These are phyloP conservation scores for Xerus rutilus DNA, from an alignment of 2,797 vertebrate species.

Conservation along the genomic window DNA sequence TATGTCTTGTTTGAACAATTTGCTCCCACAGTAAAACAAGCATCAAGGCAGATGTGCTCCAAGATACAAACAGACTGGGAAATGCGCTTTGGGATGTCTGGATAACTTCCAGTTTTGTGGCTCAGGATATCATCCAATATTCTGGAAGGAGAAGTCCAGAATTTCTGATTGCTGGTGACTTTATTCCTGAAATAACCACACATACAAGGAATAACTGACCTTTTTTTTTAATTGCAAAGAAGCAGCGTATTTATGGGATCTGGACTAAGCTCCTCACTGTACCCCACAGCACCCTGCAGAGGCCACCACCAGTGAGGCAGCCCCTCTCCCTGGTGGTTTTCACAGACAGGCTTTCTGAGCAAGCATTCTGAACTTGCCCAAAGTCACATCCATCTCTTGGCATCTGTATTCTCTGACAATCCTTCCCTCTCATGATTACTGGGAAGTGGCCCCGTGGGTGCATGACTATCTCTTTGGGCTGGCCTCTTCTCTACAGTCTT, in stretches of 20 bases:
- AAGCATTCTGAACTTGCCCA: background rate
- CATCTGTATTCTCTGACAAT: background rate
- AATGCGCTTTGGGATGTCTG: background rate
- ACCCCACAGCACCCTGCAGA: background rate
- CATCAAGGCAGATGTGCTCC: background rate
- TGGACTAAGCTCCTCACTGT: background rate
- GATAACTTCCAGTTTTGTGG: background rate
- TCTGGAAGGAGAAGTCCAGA: background rate
- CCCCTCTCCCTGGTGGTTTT: background rate
- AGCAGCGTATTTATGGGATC: background rate
- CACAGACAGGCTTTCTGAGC: background rate
- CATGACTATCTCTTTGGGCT: background rate
- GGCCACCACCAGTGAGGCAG: background rate
- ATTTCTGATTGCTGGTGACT: background rate
- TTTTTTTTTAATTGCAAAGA: background rate
- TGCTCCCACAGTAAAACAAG: background rate
- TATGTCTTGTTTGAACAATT: conserved; percentile 38
- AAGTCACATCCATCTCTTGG: background rate
- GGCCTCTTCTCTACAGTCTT: background rate
- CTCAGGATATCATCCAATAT: background rate
- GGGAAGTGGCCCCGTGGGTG: background rate
- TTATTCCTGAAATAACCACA: background rate
- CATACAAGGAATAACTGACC: background rate
- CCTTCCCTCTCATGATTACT: background rate
- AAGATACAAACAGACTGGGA: background rate